Evolutionary conservation across 2,113 vertebrate genomes (phyloP).

Genomic region (Dolichallabes microphthalmus): DNA sequence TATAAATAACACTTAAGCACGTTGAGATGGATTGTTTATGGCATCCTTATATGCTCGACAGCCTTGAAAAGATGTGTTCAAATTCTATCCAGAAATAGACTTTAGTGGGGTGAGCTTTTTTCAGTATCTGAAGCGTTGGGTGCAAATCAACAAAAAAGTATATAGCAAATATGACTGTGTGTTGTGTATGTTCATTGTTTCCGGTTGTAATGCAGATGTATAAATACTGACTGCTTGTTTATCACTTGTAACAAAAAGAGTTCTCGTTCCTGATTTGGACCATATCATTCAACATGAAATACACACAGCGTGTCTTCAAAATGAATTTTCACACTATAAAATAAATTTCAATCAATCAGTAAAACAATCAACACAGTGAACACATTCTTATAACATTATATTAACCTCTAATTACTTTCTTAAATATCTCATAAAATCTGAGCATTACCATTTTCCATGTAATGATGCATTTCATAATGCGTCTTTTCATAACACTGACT

Average conservation of each 20-base stretch:
- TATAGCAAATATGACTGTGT: not conserved
- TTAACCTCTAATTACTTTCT: constrained; percentile 16
- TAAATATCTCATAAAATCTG: constrained; percentile 13
- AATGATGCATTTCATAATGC: not conserved
- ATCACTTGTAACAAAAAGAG: not conserved
- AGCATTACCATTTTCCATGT: constrained; percentile 2
- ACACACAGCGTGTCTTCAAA: constrained; percentile 1
- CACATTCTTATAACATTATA: constrained; percentile 21
- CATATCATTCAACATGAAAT: not conserved
- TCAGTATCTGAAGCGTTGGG: not conserved
- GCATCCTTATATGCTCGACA: constrained; percentile 12
- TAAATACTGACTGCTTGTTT: not conserved
- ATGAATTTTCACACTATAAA: not conserved
- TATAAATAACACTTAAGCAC: not conserved
- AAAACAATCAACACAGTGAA: constrained; percentile 16
- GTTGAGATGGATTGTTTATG: not conserved
- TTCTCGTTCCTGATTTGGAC: not conserved
- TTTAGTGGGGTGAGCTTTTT: not conserved
- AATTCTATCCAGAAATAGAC: not conserved
- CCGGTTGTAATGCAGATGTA: not conserved
- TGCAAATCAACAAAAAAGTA: not conserved
- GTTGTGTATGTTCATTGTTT: not conserved
- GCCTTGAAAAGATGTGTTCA: not conserved
- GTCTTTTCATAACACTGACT: not conserved
- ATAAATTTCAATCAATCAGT: not conserved